Base-by-base conservation (phyloP, 2,113 vertebrate species). In the Cyprichromis sp. region DNA sequence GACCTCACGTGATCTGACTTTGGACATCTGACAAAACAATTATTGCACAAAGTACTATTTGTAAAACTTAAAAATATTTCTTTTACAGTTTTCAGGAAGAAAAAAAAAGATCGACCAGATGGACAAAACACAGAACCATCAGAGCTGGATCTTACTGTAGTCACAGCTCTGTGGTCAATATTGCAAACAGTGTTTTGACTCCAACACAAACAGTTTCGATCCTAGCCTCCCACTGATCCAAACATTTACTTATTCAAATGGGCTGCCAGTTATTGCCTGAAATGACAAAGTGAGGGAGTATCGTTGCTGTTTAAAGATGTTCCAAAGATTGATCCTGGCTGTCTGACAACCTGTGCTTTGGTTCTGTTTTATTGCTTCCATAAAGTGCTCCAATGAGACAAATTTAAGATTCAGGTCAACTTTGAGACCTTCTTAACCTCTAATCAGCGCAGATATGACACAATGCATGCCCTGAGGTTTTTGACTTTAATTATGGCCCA, bases 141-240 rank as follows among this genome's bases (percentile, higher is more conserved):
- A 34, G 52, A 68, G 85, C 85, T 66, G 82, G 82, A 59, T 82
- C 86, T 90, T 81, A 66, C 80, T 89, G 87, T 87, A 85, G 86
- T 68, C 16, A 12, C 31, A 6, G 61, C 91, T 91, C 86, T 21
- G 16, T 79, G 93, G 92, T 91, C 92, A 95, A 95, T 93, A 94
- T 82, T 81, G 87, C 86, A 93, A 94, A 93, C 91, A 93, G 78
- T 24, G 89, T 88, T 87, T 84, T 73, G 66, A 76, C 63, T 91
- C 92, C 50, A 94, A 90, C 71, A 89, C 93, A 94, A 95, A 92
- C 93, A 92, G 21, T 91, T 93, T 84, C 91, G 89, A 94, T 94
- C 88, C 87, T 36, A 17, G 63, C 11, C 82, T 89, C 91, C 83
- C 88, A 55, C 91, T 71, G 91, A 92, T 92, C 83, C 89, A 93